Evolutionary conservation across 2,113 vertebrate genomes (phyloP).

Genomic region (Candoia aspera): DNA sequence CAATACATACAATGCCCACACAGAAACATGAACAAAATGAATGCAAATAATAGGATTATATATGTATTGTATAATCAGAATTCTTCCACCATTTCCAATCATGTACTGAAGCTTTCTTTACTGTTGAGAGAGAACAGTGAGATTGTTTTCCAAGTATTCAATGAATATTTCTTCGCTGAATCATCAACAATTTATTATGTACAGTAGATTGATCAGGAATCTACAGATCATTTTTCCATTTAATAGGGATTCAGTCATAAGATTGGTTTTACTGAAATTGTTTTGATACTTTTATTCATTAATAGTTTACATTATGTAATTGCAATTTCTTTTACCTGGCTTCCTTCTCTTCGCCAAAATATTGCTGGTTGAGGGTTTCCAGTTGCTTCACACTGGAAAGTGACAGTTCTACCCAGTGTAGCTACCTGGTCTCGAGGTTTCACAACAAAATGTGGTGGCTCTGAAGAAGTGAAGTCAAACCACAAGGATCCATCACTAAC

Average conservation of each 20-base stretch:
- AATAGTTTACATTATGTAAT: not conserved
- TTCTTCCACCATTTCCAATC: not conserved
- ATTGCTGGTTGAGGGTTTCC: constrained; percentile 98
- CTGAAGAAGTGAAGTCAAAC: constrained; percentile 67
- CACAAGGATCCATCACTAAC: constrained; percentile 15
- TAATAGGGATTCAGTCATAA: not conserved
- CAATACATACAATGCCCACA: not conserved
- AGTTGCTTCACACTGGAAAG: constrained; percentile 96
- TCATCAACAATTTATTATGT: not conserved
- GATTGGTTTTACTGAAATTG: not conserved
- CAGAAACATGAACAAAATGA: not conserved
- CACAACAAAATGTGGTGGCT: constrained; percentile 93
- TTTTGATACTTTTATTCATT: not conserved
- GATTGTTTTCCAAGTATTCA: not conserved
- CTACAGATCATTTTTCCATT: not conserved
- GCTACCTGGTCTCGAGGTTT: constrained; percentile 96
- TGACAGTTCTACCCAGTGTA: constrained; percentile 92
- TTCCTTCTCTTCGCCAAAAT: constrained; percentile 97
- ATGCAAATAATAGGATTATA: not conserved
- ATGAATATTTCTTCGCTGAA: not conserved
- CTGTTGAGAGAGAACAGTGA: not conserved
- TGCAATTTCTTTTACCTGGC: constrained; percentile 83
- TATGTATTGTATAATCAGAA: not conserved
- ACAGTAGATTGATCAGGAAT: not conserved
- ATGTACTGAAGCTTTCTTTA: not conserved